Percentiles rank a stretch among this genome's conserved stretches.
Evolutionary conservation across 2,797 vertebrate genomes (phyloP).

Genomic region (Gastrophryne carolinensis): DNA sequence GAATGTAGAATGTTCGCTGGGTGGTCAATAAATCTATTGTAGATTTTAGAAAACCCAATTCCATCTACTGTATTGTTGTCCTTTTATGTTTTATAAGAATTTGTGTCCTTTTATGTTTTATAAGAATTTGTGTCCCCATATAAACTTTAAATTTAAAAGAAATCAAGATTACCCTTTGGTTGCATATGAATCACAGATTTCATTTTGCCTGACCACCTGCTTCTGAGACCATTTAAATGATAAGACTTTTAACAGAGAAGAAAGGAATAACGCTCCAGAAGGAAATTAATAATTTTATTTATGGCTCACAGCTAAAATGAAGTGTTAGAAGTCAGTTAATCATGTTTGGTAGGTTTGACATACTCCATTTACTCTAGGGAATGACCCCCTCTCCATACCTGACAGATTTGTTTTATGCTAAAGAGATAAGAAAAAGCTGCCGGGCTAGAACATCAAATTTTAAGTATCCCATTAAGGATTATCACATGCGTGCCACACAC

Average conservation of each 20-base stretch:
- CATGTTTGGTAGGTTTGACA: slow-evolving; percentile 38
- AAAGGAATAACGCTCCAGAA: slow-evolving; percentile 11
- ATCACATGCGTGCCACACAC: slow-evolving; percentile 36
- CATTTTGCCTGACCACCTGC: slow-evolving; percentile 17
- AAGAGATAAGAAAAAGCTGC: slow-evolving; percentile 23
- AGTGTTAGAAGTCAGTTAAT: slow-evolving; percentile 23
- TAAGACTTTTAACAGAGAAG: slow-evolving; percentile 1
- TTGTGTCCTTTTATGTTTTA: background rate
- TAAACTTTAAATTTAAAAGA: slow-evolving; percentile 8
- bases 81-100: background rate
- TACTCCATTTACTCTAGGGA: slow-evolving; percentile 38
- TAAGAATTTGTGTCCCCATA: background rate
- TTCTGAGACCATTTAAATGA: background rate
- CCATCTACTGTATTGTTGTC: no score
- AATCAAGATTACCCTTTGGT: background rate
- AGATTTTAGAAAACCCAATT: no score
- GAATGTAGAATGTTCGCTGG: no score
- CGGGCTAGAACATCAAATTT: slow-evolving; percentile 33
- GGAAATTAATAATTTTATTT: slow-evolving; percentile 41
- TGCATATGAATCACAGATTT: slow-evolving; percentile 21
- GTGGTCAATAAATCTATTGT: no score
- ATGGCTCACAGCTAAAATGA: slow-evolving; percentile 26
- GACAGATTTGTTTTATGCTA: slow-evolving; percentile 42
- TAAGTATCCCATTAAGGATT: slow-evolving; percentile 35
- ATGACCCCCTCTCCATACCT: slow-evolving; percentile 38